phyloP scores from a whole-genome alignment of 2,888 invertebrate genomes.

The Zeuzera pyrina region DNA sequence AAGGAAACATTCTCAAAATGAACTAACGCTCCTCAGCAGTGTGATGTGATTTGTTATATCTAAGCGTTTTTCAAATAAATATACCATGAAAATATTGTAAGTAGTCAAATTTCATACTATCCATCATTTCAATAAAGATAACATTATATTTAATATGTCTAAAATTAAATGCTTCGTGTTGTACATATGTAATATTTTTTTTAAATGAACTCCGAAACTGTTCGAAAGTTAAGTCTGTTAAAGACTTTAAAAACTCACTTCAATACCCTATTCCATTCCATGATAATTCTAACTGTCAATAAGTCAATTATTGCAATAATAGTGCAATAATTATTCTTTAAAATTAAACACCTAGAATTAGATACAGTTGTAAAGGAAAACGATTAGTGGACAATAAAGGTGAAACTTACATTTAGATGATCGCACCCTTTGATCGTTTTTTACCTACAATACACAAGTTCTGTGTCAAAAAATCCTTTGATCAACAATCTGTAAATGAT shows the following conservation, averaged over 20 bases:
- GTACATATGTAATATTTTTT: constrained; percentile 62
- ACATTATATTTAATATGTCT: constrained; percentile 66
- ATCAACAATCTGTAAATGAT: too few species aligned
- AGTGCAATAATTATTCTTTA: constrained; percentile 59
- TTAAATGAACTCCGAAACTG: constrained; percentile 33
- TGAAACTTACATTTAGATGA: constrained; percentile 52
- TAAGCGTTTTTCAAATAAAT: constrained; percentile 58
- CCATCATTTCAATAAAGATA: constrained; percentile 50
- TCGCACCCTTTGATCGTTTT: constrained; percentile 23
- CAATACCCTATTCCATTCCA: constrained; percentile 44
- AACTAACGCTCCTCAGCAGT: constrained; percentile 42
- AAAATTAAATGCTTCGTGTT: constrained; percentile 72
- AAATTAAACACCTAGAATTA: constrained; percentile 62
- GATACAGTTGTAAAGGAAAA: constrained; percentile 58
- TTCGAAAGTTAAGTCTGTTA: constrained; percentile 26
- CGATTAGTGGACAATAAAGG: constrained; percentile 60
- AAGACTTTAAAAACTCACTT: constrained; percentile 26
- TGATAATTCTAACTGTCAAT: constrained; percentile 57
- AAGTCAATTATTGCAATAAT: constrained; percentile 59
- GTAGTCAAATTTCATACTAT: constrained; percentile 34
- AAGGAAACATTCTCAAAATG: constrained; percentile 38
- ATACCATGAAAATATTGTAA: constrained; percentile 39
- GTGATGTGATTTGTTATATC: constrained; percentile 51
- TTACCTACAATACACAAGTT: neutral
- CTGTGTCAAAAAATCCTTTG: neutral